Conservation (phyloP, 2,797 vertebrate species). For the Cossypha heuglini region DNA sequence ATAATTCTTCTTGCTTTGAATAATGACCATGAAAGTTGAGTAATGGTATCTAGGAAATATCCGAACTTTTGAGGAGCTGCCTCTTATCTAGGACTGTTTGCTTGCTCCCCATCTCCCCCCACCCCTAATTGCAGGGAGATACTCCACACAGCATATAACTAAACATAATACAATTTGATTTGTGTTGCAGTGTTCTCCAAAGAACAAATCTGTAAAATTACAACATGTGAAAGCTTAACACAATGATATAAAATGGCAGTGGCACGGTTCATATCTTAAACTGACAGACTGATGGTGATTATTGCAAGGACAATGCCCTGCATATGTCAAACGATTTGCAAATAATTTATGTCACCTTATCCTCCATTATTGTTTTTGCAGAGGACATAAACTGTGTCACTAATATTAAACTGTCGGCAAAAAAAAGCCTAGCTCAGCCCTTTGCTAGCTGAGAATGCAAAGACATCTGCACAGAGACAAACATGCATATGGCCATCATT, state of each 20-base stretch:
- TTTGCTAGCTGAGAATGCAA: conserved; percentile 84
- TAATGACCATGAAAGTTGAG: conserved; percentile 42
- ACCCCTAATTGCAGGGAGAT: conserved; percentile 53
- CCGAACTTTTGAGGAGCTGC: conserved; percentile 22
- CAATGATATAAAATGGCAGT: conserved; percentile 86
- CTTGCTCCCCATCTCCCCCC: neutral
- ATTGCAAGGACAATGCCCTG: conserved; percentile 95
- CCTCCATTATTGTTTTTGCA: conserved; percentile 90
- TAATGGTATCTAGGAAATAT: conserved; percentile 25
- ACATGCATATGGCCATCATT: conserved; percentile 97
- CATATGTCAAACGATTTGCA: conserved; percentile 96
- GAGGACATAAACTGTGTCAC: conserved; percentile 92
- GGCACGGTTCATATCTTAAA: conserved; percentile 88
- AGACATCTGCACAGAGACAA: conserved; percentile 93
- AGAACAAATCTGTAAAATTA: conserved; percentile 78
- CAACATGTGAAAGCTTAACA: conserved; percentile 81
- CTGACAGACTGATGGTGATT: conserved; percentile 94
- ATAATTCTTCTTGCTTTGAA: conserved; percentile 52
- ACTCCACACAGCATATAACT: conserved; percentile 43
- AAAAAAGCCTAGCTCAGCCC: conserved; percentile 90
- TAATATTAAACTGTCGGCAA: conserved; percentile 89
- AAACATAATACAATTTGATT: conserved; percentile 77
- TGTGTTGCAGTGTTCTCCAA: conserved; percentile 62
- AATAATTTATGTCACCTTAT: conserved; percentile 98
- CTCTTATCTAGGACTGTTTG: neutral